phyloP scores from a whole-genome alignment of 2,797 vertebrate species.

The Clarias platycephalus region DNA sequence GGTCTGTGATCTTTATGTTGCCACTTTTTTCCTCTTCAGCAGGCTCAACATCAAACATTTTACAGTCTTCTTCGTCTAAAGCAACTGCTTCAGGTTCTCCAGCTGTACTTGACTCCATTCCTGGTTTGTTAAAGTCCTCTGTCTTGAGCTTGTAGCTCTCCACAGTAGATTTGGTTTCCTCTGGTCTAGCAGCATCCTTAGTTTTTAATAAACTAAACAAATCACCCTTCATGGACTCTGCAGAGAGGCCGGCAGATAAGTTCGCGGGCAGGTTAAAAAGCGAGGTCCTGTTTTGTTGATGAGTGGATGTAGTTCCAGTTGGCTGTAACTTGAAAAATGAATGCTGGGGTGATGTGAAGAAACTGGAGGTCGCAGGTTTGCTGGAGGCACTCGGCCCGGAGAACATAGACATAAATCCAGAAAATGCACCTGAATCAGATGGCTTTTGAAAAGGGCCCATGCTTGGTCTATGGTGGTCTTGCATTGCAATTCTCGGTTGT shows the following conservation, averaged over 20 bases:
- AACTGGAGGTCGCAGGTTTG: conserved; percentile 77
- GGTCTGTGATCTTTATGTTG: background rate
- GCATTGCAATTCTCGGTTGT: conserved; percentile 25
- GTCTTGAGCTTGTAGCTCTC: conserved; percentile 16
- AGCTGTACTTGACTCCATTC: conserved; percentile 2
- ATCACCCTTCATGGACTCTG: conserved; percentile 81
- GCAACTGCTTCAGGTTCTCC: conserved; percentile 19
- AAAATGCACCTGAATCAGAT: conserved; percentile 80
- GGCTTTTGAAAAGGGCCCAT: conserved; percentile 70
- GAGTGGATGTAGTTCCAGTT: conserved; percentile 65
- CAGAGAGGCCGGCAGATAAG: conserved; percentile 75
- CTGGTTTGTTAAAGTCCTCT: conserved; percentile 30
- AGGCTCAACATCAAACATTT: conserved; percentile 31
- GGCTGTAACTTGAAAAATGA: conserved; percentile 73
- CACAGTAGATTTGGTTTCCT: conserved; percentile 51
- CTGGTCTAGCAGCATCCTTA: conserved; percentile 66
- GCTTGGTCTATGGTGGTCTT: conserved; percentile 56
- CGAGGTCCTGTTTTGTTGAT: conserved; percentile 81
- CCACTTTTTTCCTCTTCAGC: conserved; percentile 13
- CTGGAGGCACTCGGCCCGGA: conserved; percentile 74
- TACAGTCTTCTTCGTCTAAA: background rate
- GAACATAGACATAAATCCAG: conserved; percentile 92
- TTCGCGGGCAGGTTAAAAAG: conserved; percentile 83
- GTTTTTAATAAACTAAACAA: conserved; percentile 87
- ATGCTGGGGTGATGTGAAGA: conserved; percentile 80